Percentiles rank a stretch among this genome's conserved stretches.
phyloP scores from a whole-genome alignment of 2,113 vertebrate species.

The Pelobates fuscus region DNA sequence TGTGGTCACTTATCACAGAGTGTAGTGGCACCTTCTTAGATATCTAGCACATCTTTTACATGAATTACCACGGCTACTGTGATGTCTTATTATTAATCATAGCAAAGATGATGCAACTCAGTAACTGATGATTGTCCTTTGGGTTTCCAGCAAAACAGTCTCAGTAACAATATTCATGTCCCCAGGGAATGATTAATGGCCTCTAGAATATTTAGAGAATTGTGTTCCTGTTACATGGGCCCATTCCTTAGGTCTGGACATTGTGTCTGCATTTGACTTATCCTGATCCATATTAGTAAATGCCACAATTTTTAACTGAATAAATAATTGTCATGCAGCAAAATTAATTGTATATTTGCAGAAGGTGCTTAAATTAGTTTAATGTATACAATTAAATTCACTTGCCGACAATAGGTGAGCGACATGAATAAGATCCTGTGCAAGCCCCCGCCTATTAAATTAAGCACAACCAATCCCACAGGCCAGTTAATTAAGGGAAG shows the following conservation, averaged over 20 bases:
- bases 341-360: no score
- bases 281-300: no score
- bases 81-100: conserved; percentile 17
- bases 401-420: no score
- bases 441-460: no score
- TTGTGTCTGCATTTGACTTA: not conserved
- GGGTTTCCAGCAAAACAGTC: conserved; percentile 8
- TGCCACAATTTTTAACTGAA: no score
- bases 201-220: conserved; percentile 6
- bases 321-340: no score
- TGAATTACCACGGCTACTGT: conserved; percentile 6
- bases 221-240: not conserved
- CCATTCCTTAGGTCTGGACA: not conserved
- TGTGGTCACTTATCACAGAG: no score
- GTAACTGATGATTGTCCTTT: conserved; percentile 23
- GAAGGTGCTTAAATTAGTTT: no score
- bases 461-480: no score
- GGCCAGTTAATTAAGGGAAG: no score
- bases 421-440: no score
- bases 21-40: not conserved
- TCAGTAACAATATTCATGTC: conserved; percentile 13
- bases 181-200: not conserved
- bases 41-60: not conserved
- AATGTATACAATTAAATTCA: no score
- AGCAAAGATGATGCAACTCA: not conserved